Evolutionary conservation across 2,797 vertebrate species (phyloP), one percentile per base, ranked within the genome.

Genomic region (Anguilla anguilla): DNA sequence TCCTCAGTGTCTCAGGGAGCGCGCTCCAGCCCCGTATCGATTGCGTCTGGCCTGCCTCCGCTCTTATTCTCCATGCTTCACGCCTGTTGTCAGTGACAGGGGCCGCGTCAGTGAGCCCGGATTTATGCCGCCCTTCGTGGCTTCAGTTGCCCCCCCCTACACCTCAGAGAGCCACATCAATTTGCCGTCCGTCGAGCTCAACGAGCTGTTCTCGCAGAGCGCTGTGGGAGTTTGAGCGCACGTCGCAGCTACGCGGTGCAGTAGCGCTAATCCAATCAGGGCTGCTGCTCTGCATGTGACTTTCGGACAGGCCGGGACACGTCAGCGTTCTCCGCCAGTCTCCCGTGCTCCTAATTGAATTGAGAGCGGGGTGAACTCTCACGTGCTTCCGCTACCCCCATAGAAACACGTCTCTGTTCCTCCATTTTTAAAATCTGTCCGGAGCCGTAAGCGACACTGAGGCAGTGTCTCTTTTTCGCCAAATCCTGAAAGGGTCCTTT

Each of bases 351-450:
- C 6, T 74, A 79, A 74, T 57, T 79, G 19, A 86, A 86, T 86
- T 51, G 9, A 86, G 67, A 86, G 10, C 15, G 67, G 7, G 2
- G 25, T 51, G 25, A 53, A 6, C 25, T 17, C 28, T 51, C 13
- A 64, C 25, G 6, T 22, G 57, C 67, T 51, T 31, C 19, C n/a
- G 39, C 85, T 55, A 9, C 17, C 28, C 31, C 25, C 57, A 43
- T 7, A 67, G n/a, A 69, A 67, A 19, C 2, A 19, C 2, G 43
- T 22, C 25, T 82, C 22, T 82, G 46, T 67, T 64, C 59, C 43
- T 67, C 35, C 84, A 85, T 85, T 46, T 85, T 64, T 85, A 85
- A 85, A 67, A 85, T 9, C 59, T n/a, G 25, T 28, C 57, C 59
- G 15, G 4, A n/a, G 84, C 5, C 15, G 59, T 85, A 85, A 6